A percentile compares a stretch with the other conserved stretches of the same genome.
Evolutionary conservation across 92 coral and sea anemone genomes (phyloP).

Genomic region (Pocillopora grandis): DNA sequence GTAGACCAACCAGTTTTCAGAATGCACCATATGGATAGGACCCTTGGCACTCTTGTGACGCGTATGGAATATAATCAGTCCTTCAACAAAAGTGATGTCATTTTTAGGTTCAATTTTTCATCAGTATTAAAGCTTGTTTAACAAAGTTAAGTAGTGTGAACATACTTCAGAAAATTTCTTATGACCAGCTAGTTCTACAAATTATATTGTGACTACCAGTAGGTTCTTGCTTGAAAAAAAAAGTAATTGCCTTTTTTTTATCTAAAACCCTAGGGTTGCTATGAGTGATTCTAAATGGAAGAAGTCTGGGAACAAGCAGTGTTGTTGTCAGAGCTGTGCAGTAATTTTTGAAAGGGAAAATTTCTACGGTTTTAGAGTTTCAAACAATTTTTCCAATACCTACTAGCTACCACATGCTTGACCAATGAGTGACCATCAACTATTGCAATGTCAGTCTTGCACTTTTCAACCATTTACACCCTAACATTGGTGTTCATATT

Average conservation of each 20-base stretch:
- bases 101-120: background rate
- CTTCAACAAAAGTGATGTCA: conserved; percentile 29
- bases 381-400: background rate
- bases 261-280: too few species aligned
- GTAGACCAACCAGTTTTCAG: conserved; percentile 97
- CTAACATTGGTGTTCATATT: too few species aligned
- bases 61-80: conserved; percentile 78
- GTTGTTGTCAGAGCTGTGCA: background rate
- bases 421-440: background rate
- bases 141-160: background rate
- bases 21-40: conserved; percentile 93
- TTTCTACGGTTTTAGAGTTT: background rate
- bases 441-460: too few species aligned
- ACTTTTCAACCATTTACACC: too few species aligned
- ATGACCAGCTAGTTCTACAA: too few species aligned
- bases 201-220: too few species aligned
- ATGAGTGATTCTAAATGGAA: too few species aligned
- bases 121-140: background rate
- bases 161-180: background rate
- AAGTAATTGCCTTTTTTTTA: too few species aligned
- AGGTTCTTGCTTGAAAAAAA: too few species aligned
- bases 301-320: too few species aligned
- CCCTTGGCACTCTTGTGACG: conserved; percentile 98
- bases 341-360: background rate
- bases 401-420: background rate